These are phyloP conservation scores for Pandemis cinnamomeana DNA, from an alignment of 2,888 invertebrate species.

Conservation along the genomic window DNA sequence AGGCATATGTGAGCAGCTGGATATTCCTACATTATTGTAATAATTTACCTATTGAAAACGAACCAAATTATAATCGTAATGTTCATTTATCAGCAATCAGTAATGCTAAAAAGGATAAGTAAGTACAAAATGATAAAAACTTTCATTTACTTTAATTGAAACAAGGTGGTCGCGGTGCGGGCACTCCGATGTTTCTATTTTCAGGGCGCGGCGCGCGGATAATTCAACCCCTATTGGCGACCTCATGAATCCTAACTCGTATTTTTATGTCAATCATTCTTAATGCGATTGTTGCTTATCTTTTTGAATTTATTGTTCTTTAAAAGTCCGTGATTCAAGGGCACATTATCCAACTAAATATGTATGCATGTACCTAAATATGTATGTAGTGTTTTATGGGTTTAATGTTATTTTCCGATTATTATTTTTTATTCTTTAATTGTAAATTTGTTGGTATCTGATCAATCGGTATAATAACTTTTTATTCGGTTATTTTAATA, in stretches of 20 bases:
- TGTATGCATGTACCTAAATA: too few species aligned
- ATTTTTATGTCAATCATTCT: conserved; percentile 64
- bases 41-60: too few species aligned
- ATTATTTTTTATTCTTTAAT: too few species aligned
- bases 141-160: conserved; percentile 56
- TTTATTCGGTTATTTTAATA: too few species aligned
- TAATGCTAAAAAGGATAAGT: background rate
- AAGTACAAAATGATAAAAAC: background rate
- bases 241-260: conserved; percentile 61
- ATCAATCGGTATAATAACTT: too few species aligned
- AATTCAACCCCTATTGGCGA: conserved; percentile 54
- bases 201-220: conserved; percentile 55
- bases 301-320: conserved; percentile 40
- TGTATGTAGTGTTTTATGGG: too few species aligned
- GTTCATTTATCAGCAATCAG: background rate
- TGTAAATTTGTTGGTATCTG: too few species aligned
- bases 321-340: conserved; percentile 42
- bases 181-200: conserved; percentile 65
- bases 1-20: too few species aligned
- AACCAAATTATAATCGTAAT: background rate
- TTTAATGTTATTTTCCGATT: too few species aligned
- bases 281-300: conserved; percentile 29
- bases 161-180: conserved; percentile 61
- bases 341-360: background rate
- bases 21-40: too few species aligned